These are phyloP conservation scores for Himalopsyche japonica DNA, from an alignment of 2,888 invertebrate species.

Conservation along the genomic window DNA sequence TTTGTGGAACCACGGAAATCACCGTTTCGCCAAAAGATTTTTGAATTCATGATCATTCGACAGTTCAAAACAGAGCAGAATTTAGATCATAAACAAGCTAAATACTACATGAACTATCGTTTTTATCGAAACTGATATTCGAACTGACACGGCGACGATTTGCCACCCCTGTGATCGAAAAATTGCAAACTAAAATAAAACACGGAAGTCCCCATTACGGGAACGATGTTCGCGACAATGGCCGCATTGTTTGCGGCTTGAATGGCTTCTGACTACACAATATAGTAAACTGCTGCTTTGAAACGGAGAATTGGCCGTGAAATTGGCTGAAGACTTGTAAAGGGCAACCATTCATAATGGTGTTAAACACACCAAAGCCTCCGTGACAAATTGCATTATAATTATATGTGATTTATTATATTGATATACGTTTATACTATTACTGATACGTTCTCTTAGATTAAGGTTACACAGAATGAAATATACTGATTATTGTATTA, in stretches of 20 bases:
- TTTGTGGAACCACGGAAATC: no score
- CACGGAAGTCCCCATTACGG: conserved; percentile 33
- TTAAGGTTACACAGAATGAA: no score
- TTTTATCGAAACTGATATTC: no score
- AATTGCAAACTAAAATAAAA: neutral
- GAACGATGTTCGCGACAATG: conserved; percentile 21
- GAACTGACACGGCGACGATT: no score
- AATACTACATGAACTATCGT: no score
- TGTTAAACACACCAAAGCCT: conserved; percentile 24
- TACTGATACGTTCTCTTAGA: neutral
- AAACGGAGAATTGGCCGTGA: conserved; percentile 33
- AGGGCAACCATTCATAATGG: conserved; percentile 6
- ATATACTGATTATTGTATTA: no score
- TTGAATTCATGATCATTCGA: no score
- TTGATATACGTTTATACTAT: neutral
- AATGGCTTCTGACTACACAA: neutral
- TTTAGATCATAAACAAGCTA: no score
- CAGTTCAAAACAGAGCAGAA: no score
- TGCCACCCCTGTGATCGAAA: neutral
- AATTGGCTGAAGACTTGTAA: conserved; percentile 24
- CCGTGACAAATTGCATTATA: conserved; percentile 39
- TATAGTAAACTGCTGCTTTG: neutral
- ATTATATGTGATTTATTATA: conserved; percentile 12
- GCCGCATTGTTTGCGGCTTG: conserved; percentile 11
- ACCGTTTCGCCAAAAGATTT: no score